Base-by-base conservation (phyloP, 2,113 vertebrate genomes). In the Fregata magnificens region DNA sequence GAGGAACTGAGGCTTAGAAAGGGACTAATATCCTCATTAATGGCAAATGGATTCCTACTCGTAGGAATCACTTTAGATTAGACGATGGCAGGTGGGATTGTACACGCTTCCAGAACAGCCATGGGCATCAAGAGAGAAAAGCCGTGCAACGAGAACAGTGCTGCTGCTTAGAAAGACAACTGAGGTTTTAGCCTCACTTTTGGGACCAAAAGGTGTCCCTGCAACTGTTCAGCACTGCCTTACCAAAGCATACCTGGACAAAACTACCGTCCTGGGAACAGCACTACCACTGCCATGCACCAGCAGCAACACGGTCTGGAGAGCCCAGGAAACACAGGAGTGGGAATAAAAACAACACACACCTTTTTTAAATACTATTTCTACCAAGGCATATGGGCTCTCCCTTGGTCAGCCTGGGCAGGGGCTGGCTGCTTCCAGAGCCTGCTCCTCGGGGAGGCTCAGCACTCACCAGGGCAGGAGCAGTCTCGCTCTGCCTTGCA, bases 401-500 rank as follows among this genome's bases (percentile, higher is more conserved):
- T 21, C 36, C 58, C 36, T 16, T 5, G 2, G 36, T 13, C 78
- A 90, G 76, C 36, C 32, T 5, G 3, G 44, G 29, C 70, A 85
- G 16, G 28, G 53, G 44, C 70, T 55, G 3, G 5, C 66, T 56
- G 61, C 49, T 50, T 16, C 74, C n/a, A 31, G 28, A 34, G 67
- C 26, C 58, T 1, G 3, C 42, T 72, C 28, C 31, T 18, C 0
- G 0, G n/a, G 49, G 29, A 49, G n/a, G 50, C n/a, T 26, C 40
- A 19, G 31, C 4, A 1, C 63, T 42, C 26, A 9, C 10, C 1
- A 2, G 28, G 55, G 53, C 47, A 73, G 59, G 9, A 95, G 50
- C 16, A 3, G 21, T 18, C 56, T 40, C 56, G 19, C 72, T 29
- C 32, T 74, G 61, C 85, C 56, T 71, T 22, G 19, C 62, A 21